phyloP scores from a whole-genome alignment of 64 coral and sea anemone species.

The Porites australiensis region DNA sequence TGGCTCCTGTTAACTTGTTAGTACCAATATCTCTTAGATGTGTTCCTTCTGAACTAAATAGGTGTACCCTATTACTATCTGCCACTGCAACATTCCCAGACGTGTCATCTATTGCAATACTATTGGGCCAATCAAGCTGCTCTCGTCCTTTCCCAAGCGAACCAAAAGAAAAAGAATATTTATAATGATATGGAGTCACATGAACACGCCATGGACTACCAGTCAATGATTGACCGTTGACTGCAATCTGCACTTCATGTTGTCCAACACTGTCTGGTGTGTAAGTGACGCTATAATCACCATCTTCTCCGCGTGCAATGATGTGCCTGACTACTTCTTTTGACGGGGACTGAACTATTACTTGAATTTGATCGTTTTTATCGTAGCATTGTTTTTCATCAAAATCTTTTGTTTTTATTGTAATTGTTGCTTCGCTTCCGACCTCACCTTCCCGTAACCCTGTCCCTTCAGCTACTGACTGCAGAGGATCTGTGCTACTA shows the following conservation, averaged over 20 bases:
- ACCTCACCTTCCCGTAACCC: not conserved
- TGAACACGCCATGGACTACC: conserved; percentile 16
- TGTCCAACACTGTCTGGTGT: conserved; percentile 16
- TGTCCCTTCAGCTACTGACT: conserved; percentile 12
- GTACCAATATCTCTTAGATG: not conserved
- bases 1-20: not conserved
- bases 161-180: not conserved
- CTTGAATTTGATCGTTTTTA: not conserved
- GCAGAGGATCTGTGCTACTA: conserved; percentile 28
- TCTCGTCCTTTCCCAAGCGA: not conserved
- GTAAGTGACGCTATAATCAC: not conserved
- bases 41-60: conserved; percentile 1
- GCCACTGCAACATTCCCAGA: conserved; percentile 47
- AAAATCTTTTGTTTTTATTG: conserved; percentile 19
- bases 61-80: conserved; percentile 26
- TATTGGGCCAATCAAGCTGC: conserved; percentile 11
- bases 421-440: not conserved
- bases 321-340: not conserved
- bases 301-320: not conserved
- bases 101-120: conserved; percentile 14
- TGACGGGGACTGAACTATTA: not conserved
- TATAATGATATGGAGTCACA: conserved; percentile 8
- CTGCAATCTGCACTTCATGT: conserved; percentile 1
- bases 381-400: conserved; percentile 32
- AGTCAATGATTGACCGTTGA: conserved; percentile 36